Evolutionary conservation across 37 sponge, comb jelly and placozoan species (phyloP).

Genomic region (Agelas oroides): DNA sequence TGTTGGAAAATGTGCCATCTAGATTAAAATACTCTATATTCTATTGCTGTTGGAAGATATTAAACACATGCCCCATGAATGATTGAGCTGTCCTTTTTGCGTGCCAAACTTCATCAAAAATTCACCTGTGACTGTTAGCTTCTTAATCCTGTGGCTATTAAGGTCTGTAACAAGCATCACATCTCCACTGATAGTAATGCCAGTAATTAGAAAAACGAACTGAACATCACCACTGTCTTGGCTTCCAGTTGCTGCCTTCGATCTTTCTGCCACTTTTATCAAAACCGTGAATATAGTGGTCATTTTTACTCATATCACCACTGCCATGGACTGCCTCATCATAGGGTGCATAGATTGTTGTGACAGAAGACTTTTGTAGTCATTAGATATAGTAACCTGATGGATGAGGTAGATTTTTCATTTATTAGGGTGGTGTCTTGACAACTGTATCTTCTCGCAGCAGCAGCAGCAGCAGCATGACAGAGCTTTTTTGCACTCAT

Average conservation of each 20-base stretch:
- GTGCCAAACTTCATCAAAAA: constrained; percentile 41
- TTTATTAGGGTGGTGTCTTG: too few relatives aligned
- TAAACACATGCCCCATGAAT: constrained; percentile 40
- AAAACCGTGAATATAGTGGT: too few relatives aligned
- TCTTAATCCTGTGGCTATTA: constrained; percentile 29
- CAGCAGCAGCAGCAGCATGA: background rate
- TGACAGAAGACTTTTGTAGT: too few relatives aligned
- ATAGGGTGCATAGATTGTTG: too few relatives aligned
- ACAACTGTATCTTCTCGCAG: background rate
- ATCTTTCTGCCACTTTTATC: too few relatives aligned
- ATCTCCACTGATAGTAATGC: constrained; percentile 39
- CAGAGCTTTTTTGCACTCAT: constrained; percentile 5
- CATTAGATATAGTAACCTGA: background rate
- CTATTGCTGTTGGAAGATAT: constrained; percentile 5
- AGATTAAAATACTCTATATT: constrained; percentile 10
- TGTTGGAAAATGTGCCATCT: constrained; percentile 33
- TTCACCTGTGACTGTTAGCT: constrained; percentile 17
- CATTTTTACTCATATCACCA: too few relatives aligned
- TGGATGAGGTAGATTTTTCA: too few relatives aligned
- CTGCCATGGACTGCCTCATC: too few relatives aligned
- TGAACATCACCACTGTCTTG: constrained; percentile 41
- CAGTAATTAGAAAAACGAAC: constrained; percentile 22
- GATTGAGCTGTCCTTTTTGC: constrained; percentile 17
- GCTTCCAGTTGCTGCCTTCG: too few relatives aligned
- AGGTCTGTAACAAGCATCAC: constrained; percentile 42